Conservation (phyloP, 2,797 vertebrate genomes). For the Urosaurus nigricauda region DNA sequence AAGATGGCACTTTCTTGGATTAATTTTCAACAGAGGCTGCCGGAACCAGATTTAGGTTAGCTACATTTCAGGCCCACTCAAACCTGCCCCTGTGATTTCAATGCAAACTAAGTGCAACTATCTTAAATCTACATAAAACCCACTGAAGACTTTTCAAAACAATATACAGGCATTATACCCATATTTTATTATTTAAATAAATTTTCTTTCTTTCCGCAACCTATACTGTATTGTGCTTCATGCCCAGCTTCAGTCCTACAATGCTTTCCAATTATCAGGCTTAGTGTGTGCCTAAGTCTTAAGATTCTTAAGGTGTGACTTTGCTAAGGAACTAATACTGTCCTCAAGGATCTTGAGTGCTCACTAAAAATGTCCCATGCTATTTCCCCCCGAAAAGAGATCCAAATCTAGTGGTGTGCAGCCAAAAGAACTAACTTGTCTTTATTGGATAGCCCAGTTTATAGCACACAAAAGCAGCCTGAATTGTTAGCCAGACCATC, state of each 20-base stretch:
- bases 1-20: not conserved
- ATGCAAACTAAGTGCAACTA: not conserved
- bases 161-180: not conserved
- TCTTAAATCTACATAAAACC: not conserved
- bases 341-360: not conserved
- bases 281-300: not conserved
- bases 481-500: not conserved
- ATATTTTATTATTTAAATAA: not conserved
- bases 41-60: not conserved
- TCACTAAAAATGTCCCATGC: not conserved
- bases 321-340: not conserved
- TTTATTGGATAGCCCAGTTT: not conserved
- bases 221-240: not conserved
- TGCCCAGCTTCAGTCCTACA: not conserved
- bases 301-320: not conserved
- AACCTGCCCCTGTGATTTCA: not conserved
- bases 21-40: not conserved
- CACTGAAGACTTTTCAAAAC: not conserved
- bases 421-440: not conserved
- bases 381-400: not conserved
- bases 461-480: not conserved
- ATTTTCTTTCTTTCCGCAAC: not conserved
- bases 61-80: not conserved
- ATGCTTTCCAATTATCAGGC: not conserved
- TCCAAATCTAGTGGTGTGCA: not conserved